Base-by-base conservation (phyloP, 2,797 vertebrate species). In the Onychomys leucogaster region DNA sequence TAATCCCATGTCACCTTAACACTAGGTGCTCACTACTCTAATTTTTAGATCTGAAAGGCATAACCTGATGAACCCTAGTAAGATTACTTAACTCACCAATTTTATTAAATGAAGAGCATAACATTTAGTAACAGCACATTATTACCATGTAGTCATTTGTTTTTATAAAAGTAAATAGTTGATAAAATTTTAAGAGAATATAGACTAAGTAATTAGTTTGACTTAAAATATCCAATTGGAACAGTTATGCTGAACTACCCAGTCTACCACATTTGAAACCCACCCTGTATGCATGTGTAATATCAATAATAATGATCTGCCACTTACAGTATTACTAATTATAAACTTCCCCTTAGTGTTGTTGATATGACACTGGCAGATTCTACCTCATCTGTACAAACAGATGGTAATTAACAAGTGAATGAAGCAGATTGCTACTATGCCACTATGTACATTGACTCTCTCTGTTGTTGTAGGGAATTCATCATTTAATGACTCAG, bases 361-460 rank as follows among this genome's bases (percentile, higher is more conserved):
- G 78, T 91, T 94, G 84, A 57, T 65, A 82, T 59, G 57, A 37
- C 73, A 83, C 49, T 90, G 49, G 81, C 84, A 95, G 76, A 94
- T 92, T 92, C 91, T 89, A 78, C 5, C 43, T 89, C 83, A 90
- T 67, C 86, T 91, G 43, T 77, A 69, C 7, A 75, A 89, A 78
- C 92, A 97, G 95, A 96, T 96, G 93, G 91, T 83, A 93, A 96
- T 95, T 97, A 88, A 14, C 78, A 75, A 97, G 78, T 85, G 65
- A 97, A 93, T 67, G 80, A 93, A 96, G 17, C 95, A 96, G 87
- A 94, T 55, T 90, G 77, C 95, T 87, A 63, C 46, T 73, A 29
- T 52, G 69, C 12, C 19, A 75, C 21, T 17, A 78, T 43, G 61
- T 83, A 96, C 27, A 92, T 9, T 85, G 67, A n/a, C 43, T 49